phyloP scores from a whole-genome alignment of 2,888 invertebrate species.

The Macaria liturata region DNA sequence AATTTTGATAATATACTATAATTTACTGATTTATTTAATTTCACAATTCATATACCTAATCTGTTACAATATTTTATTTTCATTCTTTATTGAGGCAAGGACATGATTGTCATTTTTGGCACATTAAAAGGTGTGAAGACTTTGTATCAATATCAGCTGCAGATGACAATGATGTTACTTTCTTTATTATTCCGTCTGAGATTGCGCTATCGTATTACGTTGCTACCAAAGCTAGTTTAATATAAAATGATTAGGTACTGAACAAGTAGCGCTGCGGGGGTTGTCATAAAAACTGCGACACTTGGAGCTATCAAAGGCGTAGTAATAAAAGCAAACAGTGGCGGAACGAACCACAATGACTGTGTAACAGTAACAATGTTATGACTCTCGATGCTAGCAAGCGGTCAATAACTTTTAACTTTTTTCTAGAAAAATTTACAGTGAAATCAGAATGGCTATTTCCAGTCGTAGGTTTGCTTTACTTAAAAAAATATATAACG shows the following conservation, averaged over 20 bases:
- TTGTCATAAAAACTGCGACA: conserved; percentile 65
- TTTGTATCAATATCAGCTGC: too few species aligned
- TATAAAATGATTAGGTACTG: conserved; percentile 61
- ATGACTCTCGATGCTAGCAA: conserved; percentile 41
- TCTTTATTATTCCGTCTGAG: background rate
- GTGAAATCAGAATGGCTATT: too few species aligned
- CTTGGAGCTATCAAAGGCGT: conserved; percentile 64
- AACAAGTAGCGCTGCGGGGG: conserved; percentile 46
- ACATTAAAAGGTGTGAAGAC: too few species aligned
- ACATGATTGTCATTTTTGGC: too few species aligned
- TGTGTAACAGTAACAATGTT: conserved; percentile 52
- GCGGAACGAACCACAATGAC: conserved; percentile 57
- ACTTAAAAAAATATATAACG: too few species aligned
- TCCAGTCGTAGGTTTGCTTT: too few species aligned
- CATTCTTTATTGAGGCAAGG: too few species aligned
- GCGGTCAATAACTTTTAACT: conserved; percentile 37
- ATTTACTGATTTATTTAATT: too few species aligned
- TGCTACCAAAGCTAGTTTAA: conserved; percentile 40
- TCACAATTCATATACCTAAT: too few species aligned
- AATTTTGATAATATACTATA: too few species aligned
- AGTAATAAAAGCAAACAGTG: conserved; percentile 68
- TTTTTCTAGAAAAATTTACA: background rate
- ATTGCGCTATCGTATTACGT: conserved; percentile 18
- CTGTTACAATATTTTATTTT: too few species aligned
- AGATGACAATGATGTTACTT: background rate